These are phyloP conservation scores for Platygyra sinensis DNA, from an alignment of 64 coral and sea anemone species.

Conservation along the genomic window DNA sequence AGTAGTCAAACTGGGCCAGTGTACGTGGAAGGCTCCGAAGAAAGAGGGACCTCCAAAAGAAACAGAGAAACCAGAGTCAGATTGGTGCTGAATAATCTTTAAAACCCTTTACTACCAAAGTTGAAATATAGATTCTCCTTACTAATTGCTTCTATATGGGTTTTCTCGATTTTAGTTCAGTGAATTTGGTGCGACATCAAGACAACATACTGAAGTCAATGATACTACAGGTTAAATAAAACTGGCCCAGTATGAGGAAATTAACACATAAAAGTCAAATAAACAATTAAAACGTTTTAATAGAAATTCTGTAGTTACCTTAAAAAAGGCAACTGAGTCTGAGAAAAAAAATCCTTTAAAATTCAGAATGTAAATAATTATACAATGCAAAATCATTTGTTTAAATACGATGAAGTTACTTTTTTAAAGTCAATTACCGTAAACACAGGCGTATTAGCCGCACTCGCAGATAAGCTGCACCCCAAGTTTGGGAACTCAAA, in stretches of 20 bases:
- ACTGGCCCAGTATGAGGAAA: background rate
- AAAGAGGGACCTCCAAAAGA: constrained; percentile 96
- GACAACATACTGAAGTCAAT: too few species aligned
- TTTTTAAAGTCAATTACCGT: too few species aligned
- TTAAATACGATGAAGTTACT: too few species aligned
- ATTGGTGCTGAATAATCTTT: background rate
- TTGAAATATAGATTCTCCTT: background rate
- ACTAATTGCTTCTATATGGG: background rate
- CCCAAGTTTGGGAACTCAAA: too few species aligned
- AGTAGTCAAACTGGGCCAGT: constrained; percentile 57
- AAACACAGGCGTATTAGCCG: too few species aligned
- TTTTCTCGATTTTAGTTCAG: too few species aligned
- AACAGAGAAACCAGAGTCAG: constrained; percentile 81
- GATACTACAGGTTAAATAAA: too few species aligned
- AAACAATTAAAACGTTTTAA: too few species aligned
- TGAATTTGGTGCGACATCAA: too few species aligned
- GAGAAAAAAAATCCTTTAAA: background rate
- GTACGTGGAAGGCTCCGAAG: constrained; percentile 73
- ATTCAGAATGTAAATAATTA: too few species aligned
- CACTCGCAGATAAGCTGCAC: too few species aligned
- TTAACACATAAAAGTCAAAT: background rate
- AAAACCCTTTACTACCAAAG: background rate
- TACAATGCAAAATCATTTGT: too few species aligned
- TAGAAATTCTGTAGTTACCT: background rate
- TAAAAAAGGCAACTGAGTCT: background rate